Evolutionary conservation across 37 sponge, comb jelly and placozoan species (phyloP).

Genomic region (Diacarnus erythraeanus): DNA sequence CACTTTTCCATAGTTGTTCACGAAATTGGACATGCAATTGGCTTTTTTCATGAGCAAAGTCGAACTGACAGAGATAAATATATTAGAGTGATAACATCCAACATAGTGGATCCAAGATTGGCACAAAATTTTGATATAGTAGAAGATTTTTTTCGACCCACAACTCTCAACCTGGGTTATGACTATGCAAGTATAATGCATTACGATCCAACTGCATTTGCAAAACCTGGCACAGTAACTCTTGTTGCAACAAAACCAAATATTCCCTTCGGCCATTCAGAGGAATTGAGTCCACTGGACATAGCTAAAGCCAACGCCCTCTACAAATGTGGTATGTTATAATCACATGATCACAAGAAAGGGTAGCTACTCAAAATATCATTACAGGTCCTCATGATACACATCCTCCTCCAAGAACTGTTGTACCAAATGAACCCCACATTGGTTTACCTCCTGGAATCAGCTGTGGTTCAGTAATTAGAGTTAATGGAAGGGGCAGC

Average conservation of each 20-base stretch:
- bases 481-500: not conserved
- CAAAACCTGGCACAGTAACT: conserved; percentile 3
- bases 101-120: conserved; percentile 13
- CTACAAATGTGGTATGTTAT: conserved; percentile 69
- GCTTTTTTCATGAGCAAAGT: conserved; percentile 69
- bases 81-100: conserved; percentile 23
- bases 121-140: not conserved
- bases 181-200: conserved; percentile 88
- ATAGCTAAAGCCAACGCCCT: conserved; percentile 52
- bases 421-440: not conserved
- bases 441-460: conserved; percentile 9
- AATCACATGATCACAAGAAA: not conserved
- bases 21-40: conserved; percentile 70
- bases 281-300: conserved; percentile 66
- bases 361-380: too few relatives aligned
- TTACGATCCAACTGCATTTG: conserved; percentile 43
- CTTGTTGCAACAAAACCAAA: conserved; percentile 25
- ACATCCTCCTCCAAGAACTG: not conserved
- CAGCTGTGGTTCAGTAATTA: conserved; percentile 36
- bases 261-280: conserved; percentile 52
- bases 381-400: not conserved
- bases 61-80: conserved; percentile 66
- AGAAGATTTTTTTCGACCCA: conserved; percentile 5
- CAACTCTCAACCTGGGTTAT: conserved; percentile 60
- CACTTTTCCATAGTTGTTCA: conserved; percentile 42